phyloP scores from a whole-genome alignment of 1,140 invertebrate species.

The Conus ventricosus region DNA sequence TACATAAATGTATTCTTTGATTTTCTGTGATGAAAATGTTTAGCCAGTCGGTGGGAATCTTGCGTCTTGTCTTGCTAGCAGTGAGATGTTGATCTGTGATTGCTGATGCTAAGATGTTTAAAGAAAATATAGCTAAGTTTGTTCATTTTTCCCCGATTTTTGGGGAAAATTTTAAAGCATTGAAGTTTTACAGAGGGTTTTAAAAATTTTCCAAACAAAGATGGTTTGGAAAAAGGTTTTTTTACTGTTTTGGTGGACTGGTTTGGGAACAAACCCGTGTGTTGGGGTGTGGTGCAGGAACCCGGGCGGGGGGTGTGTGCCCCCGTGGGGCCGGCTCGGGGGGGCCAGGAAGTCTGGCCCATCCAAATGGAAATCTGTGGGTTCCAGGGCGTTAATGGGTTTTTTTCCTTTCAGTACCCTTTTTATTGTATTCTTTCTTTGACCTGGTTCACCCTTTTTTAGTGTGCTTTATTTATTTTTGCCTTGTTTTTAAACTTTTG shows the following conservation, averaged over 20 bases:
- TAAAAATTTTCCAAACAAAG: too few relatives aligned
- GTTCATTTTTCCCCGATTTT: neutral
- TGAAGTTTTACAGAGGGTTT: too few relatives aligned
- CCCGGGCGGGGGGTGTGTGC: too few relatives aligned
- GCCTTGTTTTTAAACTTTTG: neutral
- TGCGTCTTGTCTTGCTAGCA: neutral
- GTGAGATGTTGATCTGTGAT: neutral
- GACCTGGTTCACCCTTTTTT: neutral
- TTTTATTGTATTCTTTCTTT: too few relatives aligned
- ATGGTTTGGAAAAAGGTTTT: too few relatives aligned
- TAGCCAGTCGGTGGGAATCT: neutral
- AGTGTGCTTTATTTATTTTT: too few relatives aligned
- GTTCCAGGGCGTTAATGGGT: neutral
- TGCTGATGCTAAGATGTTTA: neutral
- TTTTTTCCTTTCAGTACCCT: neutral
- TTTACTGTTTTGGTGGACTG: neutral
- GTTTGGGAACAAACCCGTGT: neutral
- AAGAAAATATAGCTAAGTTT: neutral
- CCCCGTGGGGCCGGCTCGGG: too few relatives aligned
- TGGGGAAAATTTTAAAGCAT: neutral
- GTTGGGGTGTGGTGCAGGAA: too few relatives aligned
- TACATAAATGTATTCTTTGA: neutral
- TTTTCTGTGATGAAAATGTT: neutral
- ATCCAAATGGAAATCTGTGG: neutral
- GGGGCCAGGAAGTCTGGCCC: too few relatives aligned